These are phyloP conservation scores for Sebastolobus altivelis DNA, from an alignment of 2,797 vertebrate genomes.

Conservation along the genomic window DNA sequence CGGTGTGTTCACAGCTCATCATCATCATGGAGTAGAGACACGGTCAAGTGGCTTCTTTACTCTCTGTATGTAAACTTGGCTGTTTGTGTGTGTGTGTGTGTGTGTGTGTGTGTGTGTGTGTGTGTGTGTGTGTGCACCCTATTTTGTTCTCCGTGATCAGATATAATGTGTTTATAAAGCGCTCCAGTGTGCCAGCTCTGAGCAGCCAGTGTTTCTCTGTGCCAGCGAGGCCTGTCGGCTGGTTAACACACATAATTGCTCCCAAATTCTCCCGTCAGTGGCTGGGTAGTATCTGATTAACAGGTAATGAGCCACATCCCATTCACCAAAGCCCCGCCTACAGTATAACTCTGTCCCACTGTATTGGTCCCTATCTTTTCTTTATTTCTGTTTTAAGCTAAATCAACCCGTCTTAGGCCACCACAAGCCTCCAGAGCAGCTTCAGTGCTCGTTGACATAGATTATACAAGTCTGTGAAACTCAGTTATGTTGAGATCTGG, in stretches of 20 bases:
- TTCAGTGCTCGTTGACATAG: no score
- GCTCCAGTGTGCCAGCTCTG: conserved; percentile 49
- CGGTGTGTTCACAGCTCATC: conserved; percentile 49
- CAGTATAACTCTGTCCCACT: conserved; percentile 2
- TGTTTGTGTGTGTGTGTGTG: neutral
- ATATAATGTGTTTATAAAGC: conserved; percentile 56
- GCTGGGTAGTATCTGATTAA: conserved; percentile 75
- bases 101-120: neutral
- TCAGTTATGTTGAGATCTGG: no score
- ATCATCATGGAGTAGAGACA: conserved; percentile 21
- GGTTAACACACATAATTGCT: conserved; percentile 74
- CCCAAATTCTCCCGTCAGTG: conserved; percentile 72
- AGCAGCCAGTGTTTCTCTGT: conserved; percentile 53
- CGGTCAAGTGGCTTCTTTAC: conserved; percentile 15
- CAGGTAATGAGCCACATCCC: conserved; percentile 77
- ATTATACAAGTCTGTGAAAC: no score
- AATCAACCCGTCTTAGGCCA: no score
- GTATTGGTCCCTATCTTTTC: neutral
- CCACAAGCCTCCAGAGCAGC: no score
- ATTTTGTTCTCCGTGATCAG: conserved; percentile 56
- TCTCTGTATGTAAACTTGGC: neutral
- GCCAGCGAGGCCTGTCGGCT: conserved; percentile 62
- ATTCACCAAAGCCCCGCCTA: conserved; percentile 36
- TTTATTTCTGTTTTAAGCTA: neutral
- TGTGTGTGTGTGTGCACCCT: neutral